Base-by-base conservation (phyloP, 1,140 invertebrate species). In the Yoshiicerus persimilis region DNA sequence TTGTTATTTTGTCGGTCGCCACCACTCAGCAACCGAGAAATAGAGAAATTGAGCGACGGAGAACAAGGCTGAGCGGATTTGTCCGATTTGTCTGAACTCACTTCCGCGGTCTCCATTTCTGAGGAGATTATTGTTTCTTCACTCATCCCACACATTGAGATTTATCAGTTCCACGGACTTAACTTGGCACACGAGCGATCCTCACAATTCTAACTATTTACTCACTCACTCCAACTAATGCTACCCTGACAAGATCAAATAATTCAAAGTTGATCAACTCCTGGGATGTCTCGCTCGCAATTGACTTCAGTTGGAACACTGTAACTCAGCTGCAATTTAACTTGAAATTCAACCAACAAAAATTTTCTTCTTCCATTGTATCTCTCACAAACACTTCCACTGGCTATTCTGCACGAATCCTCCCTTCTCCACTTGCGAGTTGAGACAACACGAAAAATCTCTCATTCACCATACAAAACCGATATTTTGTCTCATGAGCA, bases 91-190 rank as follows among this genome's bases (percentile, higher is more conserved):
- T 62, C 70, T 11, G 47, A 80, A 89, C 39, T 85, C 34, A 84
- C 75, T 38, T 89, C 85, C 34, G 86, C 85, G 47, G 87, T 89
- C 87, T 88, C 87, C 87, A 88, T 90, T 83, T 87, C 88, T 64
- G 89, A 90, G 80, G 89, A 87, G 62, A 87, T 86, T 56, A 39
- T 32, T 56, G 88, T 88, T 38, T 89, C 89, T 32, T 88, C 90
- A 87, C 80, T 90, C 90, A 90, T 90, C 86, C 88, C 88, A 88
- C 90, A 90, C 90, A 89, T 89, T 89, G 84, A 86, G 80, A 38
- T 62, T 36, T 36, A 25, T 39, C 84, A 64, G 47, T 85, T 62
- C 38, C 36, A 56, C 47, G 5, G 38, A 70, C 38, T 86, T 85
- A 39, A 66, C 39, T 70, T 70, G 9, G 20, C 47, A 56, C 47